Conservation (phyloP, 2,797 vertebrate species). For the Gallinago stenura region DNA sequence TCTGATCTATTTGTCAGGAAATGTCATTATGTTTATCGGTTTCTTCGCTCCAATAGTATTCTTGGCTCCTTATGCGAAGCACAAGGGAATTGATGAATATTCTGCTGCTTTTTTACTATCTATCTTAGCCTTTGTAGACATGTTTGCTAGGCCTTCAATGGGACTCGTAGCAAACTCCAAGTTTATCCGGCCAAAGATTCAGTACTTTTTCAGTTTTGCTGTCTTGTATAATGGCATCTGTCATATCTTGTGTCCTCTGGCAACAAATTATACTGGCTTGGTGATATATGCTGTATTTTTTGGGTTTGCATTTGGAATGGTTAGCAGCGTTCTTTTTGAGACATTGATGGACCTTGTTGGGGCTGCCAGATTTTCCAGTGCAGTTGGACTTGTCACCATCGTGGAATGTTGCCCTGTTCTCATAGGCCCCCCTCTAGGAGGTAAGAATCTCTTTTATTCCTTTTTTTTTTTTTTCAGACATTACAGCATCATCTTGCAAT, state of each 20-base stretch:
- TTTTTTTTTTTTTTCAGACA: not conserved
- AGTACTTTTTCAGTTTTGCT: slow-evolving; percentile 96
- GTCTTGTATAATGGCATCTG: slow-evolving; percentile 93
- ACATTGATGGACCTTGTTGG: slow-evolving; percentile 96
- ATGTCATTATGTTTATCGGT: slow-evolving; percentile 95
- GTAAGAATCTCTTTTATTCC: slow-evolving; percentile 76
- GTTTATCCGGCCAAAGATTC: slow-evolving; percentile 90
- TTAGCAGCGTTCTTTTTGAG: slow-evolving; percentile 95
- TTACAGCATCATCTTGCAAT: not conserved
- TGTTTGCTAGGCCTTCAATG: slow-evolving; percentile 93
- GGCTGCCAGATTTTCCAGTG: slow-evolving; percentile 92
- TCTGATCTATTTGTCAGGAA: slow-evolving; percentile 95
- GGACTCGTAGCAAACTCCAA: slow-evolving; percentile 92
- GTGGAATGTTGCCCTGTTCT: slow-evolving; percentile 96
- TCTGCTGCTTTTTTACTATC: slow-evolving; percentile 93
- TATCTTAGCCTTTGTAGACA: slow-evolving; percentile 94
- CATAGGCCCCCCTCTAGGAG: slow-evolving; percentile 93
- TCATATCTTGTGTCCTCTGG: slow-evolving; percentile 91
- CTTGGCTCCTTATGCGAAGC: slow-evolving; percentile 92
- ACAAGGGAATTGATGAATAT: slow-evolving; percentile 94
- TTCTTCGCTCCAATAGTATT: slow-evolving; percentile 97
- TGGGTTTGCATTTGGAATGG: slow-evolving; percentile 96
- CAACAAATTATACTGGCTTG: slow-evolving; percentile 85
- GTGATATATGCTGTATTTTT: slow-evolving; percentile 94
- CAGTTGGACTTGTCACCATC: slow-evolving; percentile 93